Evolutionary conservation across 2,888 invertebrate species (phyloP), one percentile per base, ranked within the genome.

Genomic region (Calliphora vomitoria): DNA sequence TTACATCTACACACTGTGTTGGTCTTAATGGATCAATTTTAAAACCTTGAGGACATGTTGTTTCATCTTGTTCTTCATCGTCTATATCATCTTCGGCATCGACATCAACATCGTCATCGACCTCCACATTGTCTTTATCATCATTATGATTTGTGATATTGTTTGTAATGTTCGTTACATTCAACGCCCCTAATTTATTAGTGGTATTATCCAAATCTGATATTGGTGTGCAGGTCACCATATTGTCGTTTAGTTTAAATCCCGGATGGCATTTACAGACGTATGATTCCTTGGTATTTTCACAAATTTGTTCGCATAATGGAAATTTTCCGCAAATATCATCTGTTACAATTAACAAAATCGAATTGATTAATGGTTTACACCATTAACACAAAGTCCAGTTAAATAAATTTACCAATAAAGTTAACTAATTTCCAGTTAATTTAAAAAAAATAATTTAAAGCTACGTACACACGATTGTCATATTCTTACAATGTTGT

Each of bases 1-100:
- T 95, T 71, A 97, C 94, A 92, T 97, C 97, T 93, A 90, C 93
- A 89, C 95, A 95, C 66, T 94, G 92, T 13, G 91, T 89, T 20
- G 47, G 44, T 72, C 91, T 93, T 25, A 92, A 91, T 15, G 90
- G 90, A 87, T 93, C 94, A 68, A 93, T 93, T 85, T 91, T 91
- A 87, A 94, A 95, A 2, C 95, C 95, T 4, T 82, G 86, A 1
- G 93, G 93, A 89, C 95, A 95, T 62, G 92, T 92, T 25, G 20
- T 55, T 44, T 58, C 72, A 8, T 41, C 41, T 10, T 8, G 41
- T 6, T 72, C 68, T 11, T 68, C 79, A 10, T 53, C 72, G 1
- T 76, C 74, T 0, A 81, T 20, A 47, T 62, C 58, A 25, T 75
- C 83, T 25, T 82, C 83, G 5, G 41, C n/a, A 1, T 69, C 68